Evolutionary conservation across 2,888 invertebrate genomes (phyloP).

Genomic region (Elmis aenea): DNA sequence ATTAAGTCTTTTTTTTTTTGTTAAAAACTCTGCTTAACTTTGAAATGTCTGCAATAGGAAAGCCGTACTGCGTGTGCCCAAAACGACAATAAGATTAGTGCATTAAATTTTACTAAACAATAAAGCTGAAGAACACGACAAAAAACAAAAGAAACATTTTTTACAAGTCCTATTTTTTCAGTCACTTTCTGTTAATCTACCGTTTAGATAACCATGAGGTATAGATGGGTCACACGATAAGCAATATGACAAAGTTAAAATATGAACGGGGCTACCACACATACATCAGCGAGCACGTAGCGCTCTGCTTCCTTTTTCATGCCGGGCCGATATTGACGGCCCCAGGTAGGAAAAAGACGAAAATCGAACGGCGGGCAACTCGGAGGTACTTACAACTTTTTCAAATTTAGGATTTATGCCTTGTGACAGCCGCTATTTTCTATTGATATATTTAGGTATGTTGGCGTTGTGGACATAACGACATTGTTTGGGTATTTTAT

Average conservation of each 20-base stretch:
- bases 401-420: slow-evolving; percentile 20
- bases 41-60: too few relatives aligned
- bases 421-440: slow-evolving; percentile 20
- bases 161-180: slow-evolving; percentile 19
- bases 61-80: too few relatives aligned
- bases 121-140: slow-evolving; percentile 14
- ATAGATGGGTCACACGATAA: slow-evolving; percentile 26
- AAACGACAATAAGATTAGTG: too few relatives aligned
- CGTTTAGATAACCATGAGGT: slow-evolving; percentile 27
- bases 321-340: too few relatives aligned
- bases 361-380: too few relatives aligned
- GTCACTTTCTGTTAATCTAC: slow-evolving; percentile 28
- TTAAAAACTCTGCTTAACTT: too few relatives aligned
- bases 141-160: slow-evolving; percentile 12
- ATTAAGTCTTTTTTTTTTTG: too few relatives aligned
- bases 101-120: too few relatives aligned
- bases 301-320: too few relatives aligned
- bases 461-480: slow-evolving; percentile 21
- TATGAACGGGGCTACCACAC: slow-evolving; percentile 15
- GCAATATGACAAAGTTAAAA: slow-evolving; percentile 30
- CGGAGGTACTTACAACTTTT: slow-evolving; percentile 10
- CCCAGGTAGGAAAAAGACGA: too few relatives aligned
- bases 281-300: too few relatives aligned
- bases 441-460: slow-evolving; percentile 24
- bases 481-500: slow-evolving; percentile 26